Conservation (phyloP, 1,140 invertebrate species). For the Lepidurus couesii region DNA sequence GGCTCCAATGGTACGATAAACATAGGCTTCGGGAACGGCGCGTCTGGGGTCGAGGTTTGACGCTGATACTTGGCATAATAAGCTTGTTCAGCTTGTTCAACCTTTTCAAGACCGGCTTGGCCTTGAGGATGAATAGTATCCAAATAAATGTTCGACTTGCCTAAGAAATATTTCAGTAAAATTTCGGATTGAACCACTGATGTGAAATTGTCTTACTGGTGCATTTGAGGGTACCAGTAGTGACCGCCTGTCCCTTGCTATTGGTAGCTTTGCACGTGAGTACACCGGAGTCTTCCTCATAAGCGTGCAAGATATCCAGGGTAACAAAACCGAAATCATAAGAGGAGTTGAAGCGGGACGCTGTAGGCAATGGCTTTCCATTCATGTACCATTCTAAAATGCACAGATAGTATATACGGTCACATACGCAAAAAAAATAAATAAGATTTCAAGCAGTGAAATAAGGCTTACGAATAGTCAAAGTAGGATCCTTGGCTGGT, state of each 20-base stretch:
- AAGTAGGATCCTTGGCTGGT: conserved; percentile 87
- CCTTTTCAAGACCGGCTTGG: conserved; percentile 72
- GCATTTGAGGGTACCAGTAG: conserved; percentile 77
- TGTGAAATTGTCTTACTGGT: conserved; percentile 47
- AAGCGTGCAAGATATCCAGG: conserved; percentile 71
- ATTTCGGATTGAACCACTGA: conserved; percentile 35
- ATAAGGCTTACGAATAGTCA: conserved; percentile 59
- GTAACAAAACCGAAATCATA: conserved; percentile 85
- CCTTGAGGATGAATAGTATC: conserved; percentile 86
- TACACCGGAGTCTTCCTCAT: conserved; percentile 81
- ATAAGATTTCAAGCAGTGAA: neutral
- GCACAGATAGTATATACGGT: conserved; percentile 33
- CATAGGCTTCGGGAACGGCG: conserved; percentile 74
- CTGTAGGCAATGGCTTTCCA: conserved; percentile 69
- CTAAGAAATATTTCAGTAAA: conserved; percentile 37
- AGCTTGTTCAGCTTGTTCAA: conserved; percentile 74
- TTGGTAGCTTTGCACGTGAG: conserved; percentile 90
- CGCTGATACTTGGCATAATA: conserved; percentile 61
- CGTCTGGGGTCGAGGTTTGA: conserved; percentile 59
- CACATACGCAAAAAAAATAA: neutral
- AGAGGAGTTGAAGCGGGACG: conserved; percentile 72
- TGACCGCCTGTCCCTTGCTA: conserved; percentile 70
- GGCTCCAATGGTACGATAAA: conserved; percentile 76
- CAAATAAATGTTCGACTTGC: conserved; percentile 66
- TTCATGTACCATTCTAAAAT: conserved; percentile 75